Evolutionary conservation across 2,888 invertebrate genomes (phyloP), one percentile per base, ranked within the genome.

Genomic region (Selenia dentaria): DNA sequence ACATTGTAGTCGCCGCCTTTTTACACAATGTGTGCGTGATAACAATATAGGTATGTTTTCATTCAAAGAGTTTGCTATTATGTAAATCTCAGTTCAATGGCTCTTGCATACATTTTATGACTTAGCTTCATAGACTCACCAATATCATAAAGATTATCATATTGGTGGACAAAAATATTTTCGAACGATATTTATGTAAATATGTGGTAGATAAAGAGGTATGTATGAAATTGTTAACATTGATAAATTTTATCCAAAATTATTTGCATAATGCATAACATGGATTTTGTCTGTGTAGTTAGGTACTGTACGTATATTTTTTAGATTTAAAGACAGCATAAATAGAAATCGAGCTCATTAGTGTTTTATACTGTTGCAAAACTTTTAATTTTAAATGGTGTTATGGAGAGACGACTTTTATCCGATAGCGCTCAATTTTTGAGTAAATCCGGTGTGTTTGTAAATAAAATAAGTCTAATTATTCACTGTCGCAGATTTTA

Each of bases 111-210:
- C 2, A 3, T 3, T 16, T 2, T 3, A 55, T 55, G 11, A 34
- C 13, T 40, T 49, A 59, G 51, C 54, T 55, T 58, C 51, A 53
- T 51, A 55, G 44, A 49, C 26, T 49, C 43, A 27, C 37, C 49
- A 41, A 40, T 51, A 43, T 25, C 40, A 62, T 58, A 37, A 54
- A 66, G 56, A 64, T 66, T 63, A 65, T 65, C 67, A 69, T 74
- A 57, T 64, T 62, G 68, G 70, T 67, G 67, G 68, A 67, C 64
- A 64, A 67, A 73, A 70, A 74, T 84, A 81, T 86, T 86, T 84
- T 84, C 73, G 79, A 83, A 74, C 67, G 56, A 72, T 70, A 71
- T 73, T 82, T 83, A 82, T 86, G 85, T 87, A 87, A 76, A 86
- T 87, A 59, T 48, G 43, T 43, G 74, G 64, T 67, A 70, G 62